Conservation (phyloP, 2,113 vertebrate species). For the Oryzias melastigma region DNA sequence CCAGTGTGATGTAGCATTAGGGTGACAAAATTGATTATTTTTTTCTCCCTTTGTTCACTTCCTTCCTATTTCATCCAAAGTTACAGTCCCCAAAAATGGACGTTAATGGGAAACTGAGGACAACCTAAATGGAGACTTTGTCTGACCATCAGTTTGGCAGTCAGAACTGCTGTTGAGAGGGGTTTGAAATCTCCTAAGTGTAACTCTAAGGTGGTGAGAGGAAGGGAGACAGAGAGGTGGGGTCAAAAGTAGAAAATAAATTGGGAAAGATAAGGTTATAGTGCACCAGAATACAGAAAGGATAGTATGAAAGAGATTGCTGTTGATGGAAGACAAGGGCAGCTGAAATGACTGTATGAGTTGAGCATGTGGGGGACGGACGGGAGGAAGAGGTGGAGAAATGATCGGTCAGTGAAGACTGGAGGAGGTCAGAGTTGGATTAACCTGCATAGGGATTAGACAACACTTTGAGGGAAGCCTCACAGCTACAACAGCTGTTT, state of each 20-base stretch:
- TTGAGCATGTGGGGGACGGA: conserved; percentile 25
- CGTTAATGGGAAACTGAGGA: conserved; percentile 76
- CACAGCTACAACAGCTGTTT: conserved; percentile 53
- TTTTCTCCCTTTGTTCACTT: conserved; percentile 41
- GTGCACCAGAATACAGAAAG: conserved; percentile 32
- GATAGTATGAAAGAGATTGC: conserved; percentile 40
- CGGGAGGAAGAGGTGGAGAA: conserved; percentile 57
- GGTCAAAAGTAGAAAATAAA: conserved; percentile 48
- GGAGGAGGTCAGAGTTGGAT: conserved; percentile 78
- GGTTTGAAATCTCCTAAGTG: conserved; percentile 81
- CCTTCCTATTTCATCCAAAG: conserved; percentile 65
- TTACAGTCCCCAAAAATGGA: conserved; percentile 65
- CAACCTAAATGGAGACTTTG: conserved; percentile 75
- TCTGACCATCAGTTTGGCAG: conserved; percentile 77
- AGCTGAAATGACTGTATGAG: conserved; percentile 38
- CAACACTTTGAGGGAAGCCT: conserved; percentile 61
- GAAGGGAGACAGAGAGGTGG: conserved; percentile 46
- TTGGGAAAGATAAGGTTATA: conserved; percentile 44
- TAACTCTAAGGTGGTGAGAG: conserved; percentile 59
- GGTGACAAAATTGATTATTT: conserved; percentile 28
- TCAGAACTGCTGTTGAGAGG: conserved; percentile 70
- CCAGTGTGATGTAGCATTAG: no score
- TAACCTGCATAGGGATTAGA: conserved; percentile 81
- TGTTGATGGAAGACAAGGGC: conserved; percentile 52
- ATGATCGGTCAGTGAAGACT: conserved; percentile 75